Conservation (phyloP, 1,140 invertebrate genomes). For the Orussus abietinus region DNA sequence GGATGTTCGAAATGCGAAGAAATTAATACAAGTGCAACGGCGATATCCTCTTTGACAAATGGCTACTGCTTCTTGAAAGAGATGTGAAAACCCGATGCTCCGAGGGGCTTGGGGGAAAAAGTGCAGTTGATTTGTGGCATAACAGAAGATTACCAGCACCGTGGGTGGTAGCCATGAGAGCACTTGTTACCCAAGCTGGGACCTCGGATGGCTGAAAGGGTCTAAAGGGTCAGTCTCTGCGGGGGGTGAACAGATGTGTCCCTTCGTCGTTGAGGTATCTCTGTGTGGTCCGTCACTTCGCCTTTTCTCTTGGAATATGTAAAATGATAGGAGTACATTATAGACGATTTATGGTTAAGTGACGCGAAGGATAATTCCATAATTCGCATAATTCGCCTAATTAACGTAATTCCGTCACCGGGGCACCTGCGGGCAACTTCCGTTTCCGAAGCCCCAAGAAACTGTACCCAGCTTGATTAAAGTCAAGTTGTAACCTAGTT, state of each 20-base stretch:
- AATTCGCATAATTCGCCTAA: not conserved
- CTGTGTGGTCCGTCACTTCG: too few species aligned
- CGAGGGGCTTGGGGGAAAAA: not conserved
- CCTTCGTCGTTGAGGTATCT: slow-evolving; percentile 1
- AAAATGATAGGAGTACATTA: slow-evolving; percentile 6
- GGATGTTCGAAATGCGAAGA: slow-evolving; percentile 26
- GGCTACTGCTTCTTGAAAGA: slow-evolving; percentile 16
- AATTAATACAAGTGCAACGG: slow-evolving; percentile 29
- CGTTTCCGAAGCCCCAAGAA: too few species aligned
- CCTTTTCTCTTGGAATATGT: not conserved
- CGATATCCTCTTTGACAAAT: slow-evolving; percentile 33
- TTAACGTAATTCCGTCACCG: slow-evolving; percentile 3
- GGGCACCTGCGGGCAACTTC: not conserved
- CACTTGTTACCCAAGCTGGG: slow-evolving; percentile 17
- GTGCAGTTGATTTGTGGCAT: slow-evolving; percentile 12
- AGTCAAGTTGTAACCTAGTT: too few species aligned
- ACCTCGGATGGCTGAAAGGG: slow-evolving; percentile 9
- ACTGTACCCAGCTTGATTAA: too few species aligned
- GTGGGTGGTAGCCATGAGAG: slow-evolving; percentile 11
- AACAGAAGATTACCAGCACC: slow-evolving; percentile 12
- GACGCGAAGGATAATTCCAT: not conserved
- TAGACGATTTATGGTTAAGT: slow-evolving; percentile 1
- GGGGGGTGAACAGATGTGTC: slow-evolving; percentile 19
- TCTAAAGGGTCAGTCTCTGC: slow-evolving; percentile 10
- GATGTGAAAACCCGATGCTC: slow-evolving; percentile 8